Conservation (phyloP, 2,113 vertebrate genomes). For the Macrotus californicus region DNA sequence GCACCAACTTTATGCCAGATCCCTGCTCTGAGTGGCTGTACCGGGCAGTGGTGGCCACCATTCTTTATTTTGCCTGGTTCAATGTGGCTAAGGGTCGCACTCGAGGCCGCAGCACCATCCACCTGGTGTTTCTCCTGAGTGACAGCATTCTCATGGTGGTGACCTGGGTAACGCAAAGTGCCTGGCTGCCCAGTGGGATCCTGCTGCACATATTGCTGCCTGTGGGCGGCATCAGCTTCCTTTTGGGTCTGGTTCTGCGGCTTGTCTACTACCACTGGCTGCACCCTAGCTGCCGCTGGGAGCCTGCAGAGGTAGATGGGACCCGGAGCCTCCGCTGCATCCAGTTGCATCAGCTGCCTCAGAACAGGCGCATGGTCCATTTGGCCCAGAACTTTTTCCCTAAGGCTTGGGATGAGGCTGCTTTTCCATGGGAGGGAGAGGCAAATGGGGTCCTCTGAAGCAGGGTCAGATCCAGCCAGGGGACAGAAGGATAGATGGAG, state of each 20-base stretch:
- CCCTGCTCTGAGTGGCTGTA: slow-evolving; percentile 86
- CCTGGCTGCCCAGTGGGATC: slow-evolving; percentile 47
- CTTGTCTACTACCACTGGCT: slow-evolving; percentile 87
- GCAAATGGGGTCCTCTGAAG: slow-evolving; percentile 47
- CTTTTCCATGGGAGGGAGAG: background rate
- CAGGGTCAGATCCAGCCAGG: background rate
- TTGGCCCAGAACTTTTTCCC: slow-evolving; percentile 66
- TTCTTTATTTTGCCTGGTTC: slow-evolving; percentile 99
- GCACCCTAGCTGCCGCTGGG: slow-evolving; percentile 78
- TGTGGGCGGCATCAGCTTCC: slow-evolving; percentile 72
- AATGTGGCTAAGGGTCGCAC: slow-evolving; percentile 88
- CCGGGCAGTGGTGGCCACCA: slow-evolving; percentile 84
- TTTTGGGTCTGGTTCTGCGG: slow-evolving; percentile 84
- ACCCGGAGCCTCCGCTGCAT: fast-evolving
- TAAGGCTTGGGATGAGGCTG: background rate
- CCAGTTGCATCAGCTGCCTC: fast-evolving
- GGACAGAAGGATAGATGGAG: background rate
- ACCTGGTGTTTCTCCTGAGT: slow-evolving; percentile 83
- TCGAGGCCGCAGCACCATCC: slow-evolving; percentile 83
- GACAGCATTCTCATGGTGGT: slow-evolving; percentile 83
- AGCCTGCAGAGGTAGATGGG: slow-evolving; percentile 49
- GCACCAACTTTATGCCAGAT: slow-evolving; percentile 89
- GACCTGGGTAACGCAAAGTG: slow-evolving; percentile 79
- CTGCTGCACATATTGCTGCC: slow-evolving; percentile 67
- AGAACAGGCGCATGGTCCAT: slow-evolving; percentile 66